These are phyloP conservation scores for Tinea semifulvella DNA, from an alignment of 2,888 invertebrate species.

Conservation along the genomic window DNA sequence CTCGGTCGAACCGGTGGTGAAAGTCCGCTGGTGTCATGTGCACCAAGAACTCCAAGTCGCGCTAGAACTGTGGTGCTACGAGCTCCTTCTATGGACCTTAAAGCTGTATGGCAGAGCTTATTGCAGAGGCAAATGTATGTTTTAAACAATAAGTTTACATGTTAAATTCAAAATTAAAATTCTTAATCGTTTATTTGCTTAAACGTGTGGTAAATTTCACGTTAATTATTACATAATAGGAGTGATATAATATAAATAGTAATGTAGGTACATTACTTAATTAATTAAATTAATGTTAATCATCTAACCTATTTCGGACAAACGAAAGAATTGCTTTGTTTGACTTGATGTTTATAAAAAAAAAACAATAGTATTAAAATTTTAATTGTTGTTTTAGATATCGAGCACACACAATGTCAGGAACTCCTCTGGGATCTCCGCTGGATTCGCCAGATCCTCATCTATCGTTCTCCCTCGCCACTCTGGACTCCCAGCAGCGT, in stretches of 20 bases:
- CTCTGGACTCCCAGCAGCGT: constrained; percentile 67
- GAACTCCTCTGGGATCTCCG: constrained; percentile 84
- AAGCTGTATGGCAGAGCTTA: constrained; percentile 91
- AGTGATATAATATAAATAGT: no score
- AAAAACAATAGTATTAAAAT: no score
- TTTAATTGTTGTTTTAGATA: constrained; percentile 67
- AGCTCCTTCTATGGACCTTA: constrained; percentile 84
- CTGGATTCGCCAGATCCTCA: constrained; percentile 81
- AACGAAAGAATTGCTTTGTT: no score
- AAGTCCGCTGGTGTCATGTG: constrained; percentile 78
- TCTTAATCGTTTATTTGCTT: no score
- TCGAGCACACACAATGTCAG: constrained; percentile 82
- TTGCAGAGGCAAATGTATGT: constrained; percentile 88
- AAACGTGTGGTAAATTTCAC: no score
- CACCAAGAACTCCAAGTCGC: constrained; percentile 74
- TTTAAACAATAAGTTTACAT: no score
- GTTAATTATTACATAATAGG: no score
- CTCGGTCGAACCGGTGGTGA: constrained; percentile 76
- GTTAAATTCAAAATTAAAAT: no score
- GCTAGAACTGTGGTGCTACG: constrained; percentile 77
- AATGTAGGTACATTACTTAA: no score
- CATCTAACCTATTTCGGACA: no score
- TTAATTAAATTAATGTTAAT: no score
- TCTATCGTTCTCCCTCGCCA: constrained; percentile 71
- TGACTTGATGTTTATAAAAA: no score